A percentile compares a stretch with the other conserved stretches of the same genome.
Evolutionary conservation across 2,888 invertebrate genomes (phyloP).

Genomic region (Apamea anceps): DNA sequence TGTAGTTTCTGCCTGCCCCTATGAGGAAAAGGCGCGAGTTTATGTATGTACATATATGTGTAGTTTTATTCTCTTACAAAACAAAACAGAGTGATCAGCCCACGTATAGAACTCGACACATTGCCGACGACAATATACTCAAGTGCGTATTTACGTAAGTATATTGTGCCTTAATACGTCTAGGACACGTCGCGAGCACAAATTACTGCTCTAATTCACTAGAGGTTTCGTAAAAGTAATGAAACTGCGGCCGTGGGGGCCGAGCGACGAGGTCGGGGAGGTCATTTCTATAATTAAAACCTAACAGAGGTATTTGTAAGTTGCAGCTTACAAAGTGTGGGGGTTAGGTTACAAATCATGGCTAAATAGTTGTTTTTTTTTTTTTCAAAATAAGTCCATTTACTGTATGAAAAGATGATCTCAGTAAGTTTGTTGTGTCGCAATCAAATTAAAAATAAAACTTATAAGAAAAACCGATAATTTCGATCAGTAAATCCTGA

Average conservation of each 20-base stretch:
- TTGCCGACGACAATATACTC: constrained; percentile 29
- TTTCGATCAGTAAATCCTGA: too few species aligned
- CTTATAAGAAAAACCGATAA: background rate
- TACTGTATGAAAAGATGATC: background rate
- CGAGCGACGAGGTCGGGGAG: constrained; percentile 72
- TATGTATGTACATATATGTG: background rate
- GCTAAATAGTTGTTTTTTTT: background rate
- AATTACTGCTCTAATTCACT: constrained; percentile 89
- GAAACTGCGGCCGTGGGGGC: constrained; percentile 79
- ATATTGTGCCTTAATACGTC: constrained; percentile 71
- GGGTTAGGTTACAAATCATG: constrained; percentile 1
- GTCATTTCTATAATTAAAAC: constrained; percentile 75
- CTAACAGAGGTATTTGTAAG: constrained; percentile 55
- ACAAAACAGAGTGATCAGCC: constrained; percentile 19
- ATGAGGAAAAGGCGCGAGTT: too few species aligned
- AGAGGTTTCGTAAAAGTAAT: constrained; percentile 86
- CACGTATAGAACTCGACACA: constrained; percentile 18
- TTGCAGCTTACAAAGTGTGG: constrained; percentile 9
- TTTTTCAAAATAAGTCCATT: background rate
- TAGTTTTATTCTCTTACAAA: background rate
- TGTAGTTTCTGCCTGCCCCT: background rate
- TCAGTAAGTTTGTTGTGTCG: background rate
- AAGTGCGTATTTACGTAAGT: constrained; percentile 62
- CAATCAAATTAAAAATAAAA: too few species aligned
- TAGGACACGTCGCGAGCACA: constrained; percentile 86